Percentiles rank a stretch among this genome's conserved stretches.
Conservation (phyloP, 2,797 vertebrate genomes). For the Lacerta agilis region DNA sequence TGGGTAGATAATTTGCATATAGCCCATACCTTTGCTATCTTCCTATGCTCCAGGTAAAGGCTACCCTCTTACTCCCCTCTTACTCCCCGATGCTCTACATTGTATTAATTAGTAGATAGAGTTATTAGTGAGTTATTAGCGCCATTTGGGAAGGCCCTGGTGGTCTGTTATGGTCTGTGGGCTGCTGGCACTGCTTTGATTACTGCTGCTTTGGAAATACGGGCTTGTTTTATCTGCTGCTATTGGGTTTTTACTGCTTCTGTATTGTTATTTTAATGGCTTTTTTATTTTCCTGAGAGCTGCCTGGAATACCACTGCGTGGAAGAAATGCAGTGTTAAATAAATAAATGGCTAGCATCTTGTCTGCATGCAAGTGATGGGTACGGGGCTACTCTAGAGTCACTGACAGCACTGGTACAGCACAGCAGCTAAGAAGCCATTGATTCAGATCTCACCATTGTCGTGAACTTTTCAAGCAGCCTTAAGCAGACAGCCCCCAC, state of each 20-base stretch:
- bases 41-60: background rate
- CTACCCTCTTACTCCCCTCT: background rate
- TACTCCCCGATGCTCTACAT: background rate
- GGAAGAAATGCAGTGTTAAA: constrained; percentile 6
- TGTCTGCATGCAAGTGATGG: background rate
- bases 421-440: too few species aligned
- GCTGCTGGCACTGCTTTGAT: background rate
- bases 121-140: background rate
- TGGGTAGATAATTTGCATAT: background rate
- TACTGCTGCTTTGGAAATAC: background rate
- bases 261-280: constrained; percentile 9
- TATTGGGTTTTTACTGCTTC: background rate
- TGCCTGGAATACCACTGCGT: background rate
- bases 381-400: background rate
- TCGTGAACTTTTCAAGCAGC: too few species aligned
- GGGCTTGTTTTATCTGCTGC: background rate
- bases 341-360: background rate
- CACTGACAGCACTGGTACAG: background rate
- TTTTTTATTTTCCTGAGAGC: background rate
- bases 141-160: too few species aligned
- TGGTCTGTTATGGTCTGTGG: background rate
- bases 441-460: background rate
- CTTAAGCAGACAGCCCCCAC: background rate
- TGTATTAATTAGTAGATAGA: background rate
- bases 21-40: background rate